phyloP scores from a whole-genome alignment of 1,140 invertebrate species.

The Lasioglossum baleicum region DNA sequence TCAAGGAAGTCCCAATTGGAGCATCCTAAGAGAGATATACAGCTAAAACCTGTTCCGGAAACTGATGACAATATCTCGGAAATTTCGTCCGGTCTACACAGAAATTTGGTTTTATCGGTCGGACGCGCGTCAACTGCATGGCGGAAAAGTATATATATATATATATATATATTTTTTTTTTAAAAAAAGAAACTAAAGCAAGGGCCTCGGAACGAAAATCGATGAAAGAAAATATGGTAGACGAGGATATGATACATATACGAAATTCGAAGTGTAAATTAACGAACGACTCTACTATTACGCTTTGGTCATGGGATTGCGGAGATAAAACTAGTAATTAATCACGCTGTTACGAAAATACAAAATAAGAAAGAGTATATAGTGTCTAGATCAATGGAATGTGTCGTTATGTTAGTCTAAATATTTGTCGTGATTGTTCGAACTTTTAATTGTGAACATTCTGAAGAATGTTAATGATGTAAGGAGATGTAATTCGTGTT shows the following conservation, averaged over 20 bases:
- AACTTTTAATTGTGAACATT: slow-evolving; percentile 35
- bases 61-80: not conserved
- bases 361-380: not conserved
- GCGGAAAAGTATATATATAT: not conserved
- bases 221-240: not conserved
- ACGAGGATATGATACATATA: not conserved
- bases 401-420: slow-evolving; percentile 37
- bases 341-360: slow-evolving; percentile 35
- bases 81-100: not conserved
- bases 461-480: not conserved
- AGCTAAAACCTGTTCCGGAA: not conserved
- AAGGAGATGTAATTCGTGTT: slow-evolving; percentile 5
- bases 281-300: slow-evolving; percentile 21
- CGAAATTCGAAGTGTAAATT: slow-evolving; percentile 11
- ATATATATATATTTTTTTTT: no score
- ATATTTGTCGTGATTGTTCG: slow-evolving; percentile 31
- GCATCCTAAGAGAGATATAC: slow-evolving; percentile 10
- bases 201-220: slow-evolving; percentile 27
- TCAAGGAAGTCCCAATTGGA: no score
- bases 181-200: not conserved
- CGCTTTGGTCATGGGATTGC: slow-evolving; percentile 30
- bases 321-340: slow-evolving; percentile 24
- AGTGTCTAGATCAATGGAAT: slow-evolving; percentile 16
- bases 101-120: not conserved
- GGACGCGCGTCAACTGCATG: not conserved